Evolutionary conservation across 2,888 invertebrate species (phyloP), one percentile per base, ranked within the genome.

Genomic region (Caradrina kadenii): DNA sequence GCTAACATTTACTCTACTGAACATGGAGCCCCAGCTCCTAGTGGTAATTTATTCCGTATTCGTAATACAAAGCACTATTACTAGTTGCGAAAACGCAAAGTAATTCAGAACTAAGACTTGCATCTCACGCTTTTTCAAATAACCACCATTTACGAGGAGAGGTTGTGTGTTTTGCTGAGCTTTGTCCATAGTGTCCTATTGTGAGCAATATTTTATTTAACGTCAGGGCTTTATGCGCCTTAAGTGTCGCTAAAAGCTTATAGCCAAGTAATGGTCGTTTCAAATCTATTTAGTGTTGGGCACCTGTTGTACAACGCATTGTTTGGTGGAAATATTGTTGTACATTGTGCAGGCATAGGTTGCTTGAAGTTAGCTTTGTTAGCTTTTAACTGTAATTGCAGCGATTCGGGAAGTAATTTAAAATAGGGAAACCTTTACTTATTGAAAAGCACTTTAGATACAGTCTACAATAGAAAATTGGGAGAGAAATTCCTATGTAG

Each of bases 171-270:
- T 68, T 60, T 54, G 42, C 22, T 15, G 11, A 53, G 22, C 31
- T 39, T 72, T 65, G 13, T 22, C 22, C 45, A 58, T 45, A 62
- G 78, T 59, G 45, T 60, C 22, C 50, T 42, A 68, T 69, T 65
- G 66, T 67, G 31, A 11, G 35, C 54, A 59, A 71, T 79, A 71
- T 71, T 79, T 78, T 60, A 60, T 72, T 64, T 71, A 67, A 76
- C 69, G 58, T 73, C 69, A 56, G 42, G 35, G 42, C 63, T 74
- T 63, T 54, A 52, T 48, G 67, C 48, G 22, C 52, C 69, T 63
- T 56, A 56, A 72, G 71, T 63, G 63, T 70, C 68, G 53, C 68
- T 80, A 69, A 81, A 79, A 81, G 79, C 81, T 75, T 72, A 69
- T 52, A 11, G 22, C 17, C 39, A 49, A 63, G 75, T 71, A 75